A percentile compares a stretch with the other conserved stretches of the same genome.
Evolutionary conservation across 2,797 vertebrate species (phyloP).

Genomic region (Esox lucius): DNA sequence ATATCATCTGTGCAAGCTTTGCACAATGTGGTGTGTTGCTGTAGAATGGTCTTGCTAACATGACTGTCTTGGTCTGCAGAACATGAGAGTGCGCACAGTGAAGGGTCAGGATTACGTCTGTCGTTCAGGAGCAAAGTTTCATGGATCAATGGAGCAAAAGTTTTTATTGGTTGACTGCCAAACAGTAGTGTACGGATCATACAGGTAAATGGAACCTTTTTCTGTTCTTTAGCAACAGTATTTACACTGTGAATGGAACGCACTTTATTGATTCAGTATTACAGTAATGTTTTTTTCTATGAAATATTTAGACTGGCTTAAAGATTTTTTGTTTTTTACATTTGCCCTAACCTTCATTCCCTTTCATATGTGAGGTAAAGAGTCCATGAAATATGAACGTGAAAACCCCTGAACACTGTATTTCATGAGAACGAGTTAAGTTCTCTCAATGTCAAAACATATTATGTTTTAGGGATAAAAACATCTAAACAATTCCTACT

Average conservation of each 20-base stretch:
- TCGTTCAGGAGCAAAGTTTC: conserved; percentile 91
- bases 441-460: no score
- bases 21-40: background rate
- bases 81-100: conserved; percentile 92
- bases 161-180: conserved; percentile 93
- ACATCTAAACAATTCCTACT: no score
- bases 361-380: background rate
- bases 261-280: background rate
- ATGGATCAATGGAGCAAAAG: conserved; percentile 91
- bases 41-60: conserved; percentile 14
- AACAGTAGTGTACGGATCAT: conserved; percentile 92
- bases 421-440: no score
- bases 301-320: background rate
- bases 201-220: conserved; percentile 81
- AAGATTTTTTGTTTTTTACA: background rate
- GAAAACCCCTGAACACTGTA: background rate
- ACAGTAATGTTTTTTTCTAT: background rate
- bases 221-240: background rate
- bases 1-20: background rate
- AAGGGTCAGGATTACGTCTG: conserved; percentile 93
- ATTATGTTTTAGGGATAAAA: no score
- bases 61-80: conserved; percentile 73
- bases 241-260: background rate
- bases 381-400: background rate
- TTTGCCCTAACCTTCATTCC: background rate